These are phyloP conservation scores for Sarcophaga peregrina DNA, from an alignment of 1,140 invertebrate species.

Conservation along the genomic window DNA sequence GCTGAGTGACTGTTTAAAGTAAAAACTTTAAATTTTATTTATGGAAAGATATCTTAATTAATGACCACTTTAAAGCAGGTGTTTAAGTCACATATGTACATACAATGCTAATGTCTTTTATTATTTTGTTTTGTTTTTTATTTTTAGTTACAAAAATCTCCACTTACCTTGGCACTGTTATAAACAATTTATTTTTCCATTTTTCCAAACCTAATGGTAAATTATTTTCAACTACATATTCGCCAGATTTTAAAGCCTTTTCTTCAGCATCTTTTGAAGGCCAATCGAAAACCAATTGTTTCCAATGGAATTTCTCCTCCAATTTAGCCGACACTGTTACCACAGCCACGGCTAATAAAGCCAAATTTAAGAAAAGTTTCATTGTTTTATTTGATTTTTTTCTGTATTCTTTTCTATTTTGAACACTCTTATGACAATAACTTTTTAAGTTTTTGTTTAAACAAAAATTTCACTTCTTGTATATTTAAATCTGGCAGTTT, in stretches of 20 bases:
- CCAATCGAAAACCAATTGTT: slow-evolving; percentile 77
- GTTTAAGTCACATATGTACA: no score
- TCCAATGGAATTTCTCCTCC: slow-evolving; percentile 75
- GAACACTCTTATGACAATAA: not conserved
- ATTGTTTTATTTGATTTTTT: not conserved
- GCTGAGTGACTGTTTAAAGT: no score
- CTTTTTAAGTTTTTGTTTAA: slow-evolving; percentile 8
- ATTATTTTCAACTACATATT: slow-evolving; percentile 77
- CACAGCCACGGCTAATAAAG: not conserved
- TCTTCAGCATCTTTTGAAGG: slow-evolving; percentile 72
- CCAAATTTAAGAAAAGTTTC: not conserved
- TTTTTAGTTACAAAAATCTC: not conserved
- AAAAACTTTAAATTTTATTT: no score
- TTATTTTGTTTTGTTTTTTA: not conserved
- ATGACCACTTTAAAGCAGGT: no score
- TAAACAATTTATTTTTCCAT: slow-evolving; percentile 81
- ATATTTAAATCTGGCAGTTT: not conserved
- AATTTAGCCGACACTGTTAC: slow-evolving; percentile 57
- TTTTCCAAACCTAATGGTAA: slow-evolving; percentile 78
- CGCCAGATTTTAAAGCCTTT: slow-evolving; percentile 71
- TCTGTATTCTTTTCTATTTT: not conserved
- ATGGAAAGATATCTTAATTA: no score
- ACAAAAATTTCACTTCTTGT: slow-evolving; percentile 4
- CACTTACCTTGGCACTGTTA: slow-evolving; percentile 75
- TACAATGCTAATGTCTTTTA: no score